Conservation (phyloP, 2,113 vertebrate genomes). For the Ahaetulla prasina region DNA sequence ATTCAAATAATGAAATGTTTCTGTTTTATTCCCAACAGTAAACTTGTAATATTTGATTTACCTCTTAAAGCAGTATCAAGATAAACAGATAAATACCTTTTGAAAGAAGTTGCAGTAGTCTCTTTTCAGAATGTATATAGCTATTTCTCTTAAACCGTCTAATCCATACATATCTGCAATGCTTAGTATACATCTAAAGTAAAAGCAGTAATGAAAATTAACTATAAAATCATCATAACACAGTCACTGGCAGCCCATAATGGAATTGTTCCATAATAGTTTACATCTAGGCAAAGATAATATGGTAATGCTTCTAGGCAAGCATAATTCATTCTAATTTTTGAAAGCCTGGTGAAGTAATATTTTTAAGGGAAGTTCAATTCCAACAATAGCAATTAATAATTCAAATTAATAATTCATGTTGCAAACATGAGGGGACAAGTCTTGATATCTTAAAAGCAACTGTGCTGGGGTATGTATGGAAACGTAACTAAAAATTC, state of each 20-base stretch:
- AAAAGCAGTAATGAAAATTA: conserved; percentile 40
- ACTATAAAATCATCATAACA: neutral
- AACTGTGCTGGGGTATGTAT: neutral
- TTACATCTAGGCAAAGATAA: neutral
- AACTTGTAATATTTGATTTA: neutral
- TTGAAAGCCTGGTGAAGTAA: neutral
- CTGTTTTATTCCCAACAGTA: neutral
- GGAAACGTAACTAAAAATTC: neutral
- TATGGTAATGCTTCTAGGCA: neutral
- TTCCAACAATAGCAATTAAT: neutral
- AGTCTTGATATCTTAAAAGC: neutral
- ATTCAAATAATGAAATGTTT: neutral
- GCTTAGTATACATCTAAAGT: conserved; percentile 79
- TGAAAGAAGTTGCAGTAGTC: conserved; percentile 95
- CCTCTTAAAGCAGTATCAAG: neutral
- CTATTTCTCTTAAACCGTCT: conserved; percentile 89
- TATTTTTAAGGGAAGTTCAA: neutral
- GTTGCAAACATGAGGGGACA: neutral
- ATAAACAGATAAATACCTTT: conserved; percentile 72
- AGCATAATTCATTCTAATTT: neutral
- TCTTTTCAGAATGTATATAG: conserved; percentile 84
- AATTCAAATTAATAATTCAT: neutral
- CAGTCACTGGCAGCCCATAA: neutral
- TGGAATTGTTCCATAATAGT: neutral
- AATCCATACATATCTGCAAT: conserved; percentile 92